Evolutionary conservation across 2,113 vertebrate species (phyloP), one percentile per base, ranked within the genome.

Genomic region (Nannospalax galili): DNA sequence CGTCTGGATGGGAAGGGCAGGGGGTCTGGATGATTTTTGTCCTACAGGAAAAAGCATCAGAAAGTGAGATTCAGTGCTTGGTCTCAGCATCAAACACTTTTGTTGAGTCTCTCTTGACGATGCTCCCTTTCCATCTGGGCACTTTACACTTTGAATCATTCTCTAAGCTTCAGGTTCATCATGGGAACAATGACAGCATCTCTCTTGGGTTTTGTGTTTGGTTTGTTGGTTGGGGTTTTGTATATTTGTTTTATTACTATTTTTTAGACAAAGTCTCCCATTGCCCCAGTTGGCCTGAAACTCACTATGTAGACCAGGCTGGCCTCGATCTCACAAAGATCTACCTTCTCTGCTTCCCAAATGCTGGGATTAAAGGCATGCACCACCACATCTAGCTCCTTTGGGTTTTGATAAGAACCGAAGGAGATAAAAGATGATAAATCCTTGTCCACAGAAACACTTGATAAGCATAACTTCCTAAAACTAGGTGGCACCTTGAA

Each of bases 391-490:
- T 52, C 48, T 11, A 52, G 48, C 48, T 52, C 6, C 48, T 52
- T 78, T 85, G 0, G n/a, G 74, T 42, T 77, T 77, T 73, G 81
- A 42, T 52, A 73, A 92, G 75, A 48, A 90, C 45, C 37, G 37
- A 94, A 77, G 48, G 45, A 96, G 30, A 84, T 30, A 84, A 75
- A 14, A 93, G 92, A 40, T 82, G 60, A 90, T 87, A 64, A 84
- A 62, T 10, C 75, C 35, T 70, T 56, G 35, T 35, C 58, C 9
- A 37, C 7, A 40, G 7, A 96, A 96, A 40, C 35, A 32, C 74
- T 74, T 28, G n/a, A 14, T 87, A 58, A 86, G 72, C 73, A 85
- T 52, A 35, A n/a, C 65, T 73, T 92, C 69, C 70, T 84, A 87
- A 93, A 96, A 82, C 30, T 26, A 62, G 74, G 14, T 70, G 14